A percentile compares a stretch with the other conserved stretches of the same genome.
These are phyloP conservation scores for Phyllostomus discolor DNA, from an alignment of 2,113 vertebrate genomes.

Conservation along the genomic window DNA sequence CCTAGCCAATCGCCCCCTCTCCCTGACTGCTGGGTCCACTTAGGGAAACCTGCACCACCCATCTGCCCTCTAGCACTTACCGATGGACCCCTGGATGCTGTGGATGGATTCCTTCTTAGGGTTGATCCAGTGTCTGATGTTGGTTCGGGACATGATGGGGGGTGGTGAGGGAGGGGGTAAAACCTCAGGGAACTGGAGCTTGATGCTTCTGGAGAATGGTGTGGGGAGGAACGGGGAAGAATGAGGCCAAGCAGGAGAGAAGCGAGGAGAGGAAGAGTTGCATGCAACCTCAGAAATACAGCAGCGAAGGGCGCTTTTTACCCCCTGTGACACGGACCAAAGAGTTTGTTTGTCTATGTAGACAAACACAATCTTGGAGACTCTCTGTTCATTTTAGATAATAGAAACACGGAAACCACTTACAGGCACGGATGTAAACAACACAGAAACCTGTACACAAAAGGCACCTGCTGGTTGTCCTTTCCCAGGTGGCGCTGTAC, in stretches of 20 bases:
- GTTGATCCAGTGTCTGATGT: constrained; percentile 79
- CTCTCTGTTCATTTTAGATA: background rate
- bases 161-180: background rate
- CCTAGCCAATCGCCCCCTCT: background rate
- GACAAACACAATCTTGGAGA: background rate
- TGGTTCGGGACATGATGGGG: background rate
- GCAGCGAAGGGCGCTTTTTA: background rate
- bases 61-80: constrained; percentile 60
- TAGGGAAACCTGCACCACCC: background rate
- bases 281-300: background rate
- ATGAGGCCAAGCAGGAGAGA: background rate
- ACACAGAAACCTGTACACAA: background rate
- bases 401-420: background rate
- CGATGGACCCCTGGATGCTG: constrained; percentile 83
- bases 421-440: background rate
- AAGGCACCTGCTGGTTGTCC: background rate
- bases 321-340: background rate
- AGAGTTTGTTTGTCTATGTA: background rate
- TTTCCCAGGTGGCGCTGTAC: background rate
- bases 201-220: constrained; percentile 49
- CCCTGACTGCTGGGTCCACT: background rate
- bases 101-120: constrained; percentile 82
- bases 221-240: background rate
- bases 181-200: constrained; percentile 15
- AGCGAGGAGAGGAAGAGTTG: background rate